A percentile compares a stretch with the other conserved stretches of the same genome.
phyloP scores from a whole-genome alignment of 2,113 vertebrate species.

The Megaceryle torquata region DNA sequence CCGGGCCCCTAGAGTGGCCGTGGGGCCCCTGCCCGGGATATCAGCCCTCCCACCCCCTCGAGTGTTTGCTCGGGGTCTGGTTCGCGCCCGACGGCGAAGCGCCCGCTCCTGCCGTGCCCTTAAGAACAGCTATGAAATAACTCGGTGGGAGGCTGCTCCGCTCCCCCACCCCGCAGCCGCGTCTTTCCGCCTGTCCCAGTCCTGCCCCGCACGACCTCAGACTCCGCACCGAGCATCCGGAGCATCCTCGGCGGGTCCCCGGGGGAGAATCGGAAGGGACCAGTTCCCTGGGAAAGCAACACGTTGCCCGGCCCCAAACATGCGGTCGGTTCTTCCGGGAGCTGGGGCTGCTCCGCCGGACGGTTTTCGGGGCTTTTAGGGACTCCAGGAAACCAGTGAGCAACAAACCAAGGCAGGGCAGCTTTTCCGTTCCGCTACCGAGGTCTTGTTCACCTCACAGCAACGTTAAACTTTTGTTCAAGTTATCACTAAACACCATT shows the following conservation, averaged over 20 bases:
- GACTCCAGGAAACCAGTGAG: background rate
- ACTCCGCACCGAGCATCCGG: background rate
- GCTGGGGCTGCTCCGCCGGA: background rate
- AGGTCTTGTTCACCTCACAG: no score
- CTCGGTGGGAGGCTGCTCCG: background rate
- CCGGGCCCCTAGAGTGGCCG: background rate
- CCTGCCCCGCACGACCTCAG: background rate
- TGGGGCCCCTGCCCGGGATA: no score
- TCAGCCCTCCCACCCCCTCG: background rate
- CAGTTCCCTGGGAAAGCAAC: background rate
- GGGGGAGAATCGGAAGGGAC: background rate
- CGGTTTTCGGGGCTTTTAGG: background rate
- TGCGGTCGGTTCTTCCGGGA: background rate
- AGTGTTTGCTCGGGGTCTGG: background rate
- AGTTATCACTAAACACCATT: accelerated
- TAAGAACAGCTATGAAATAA: accelerated
- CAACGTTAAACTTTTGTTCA: background rate
- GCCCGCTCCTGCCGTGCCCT: background rate
- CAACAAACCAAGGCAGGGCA: background rate
- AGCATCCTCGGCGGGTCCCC: background rate
- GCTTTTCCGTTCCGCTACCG: background rate
- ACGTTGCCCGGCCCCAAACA: background rate
- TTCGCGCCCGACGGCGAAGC: background rate
- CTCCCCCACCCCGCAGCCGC: background rate
- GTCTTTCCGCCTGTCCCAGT: background rate